Conservation (phyloP, 2,888 invertebrate genomes). For the Drosophila ochracea region DNA sequence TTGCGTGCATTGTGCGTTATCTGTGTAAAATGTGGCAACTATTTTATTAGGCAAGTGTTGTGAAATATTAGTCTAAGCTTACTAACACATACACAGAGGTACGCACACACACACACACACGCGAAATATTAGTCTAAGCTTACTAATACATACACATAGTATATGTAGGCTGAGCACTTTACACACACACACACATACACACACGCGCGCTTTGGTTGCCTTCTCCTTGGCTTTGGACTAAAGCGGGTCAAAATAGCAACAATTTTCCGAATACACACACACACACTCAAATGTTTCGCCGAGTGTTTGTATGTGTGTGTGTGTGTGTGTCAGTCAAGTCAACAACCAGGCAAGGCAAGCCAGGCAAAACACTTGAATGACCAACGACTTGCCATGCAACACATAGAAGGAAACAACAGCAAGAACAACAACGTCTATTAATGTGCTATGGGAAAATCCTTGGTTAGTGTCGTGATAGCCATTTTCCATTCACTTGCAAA, state of each 20-base stretch:
- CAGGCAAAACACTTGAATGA: conserved; percentile 62
- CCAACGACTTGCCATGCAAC: conserved; percentile 68
- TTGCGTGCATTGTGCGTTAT: conserved; percentile 20
- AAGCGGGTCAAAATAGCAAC: conserved; percentile 76
- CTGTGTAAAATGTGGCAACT: conserved; percentile 11
- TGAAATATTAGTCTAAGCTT: conserved; percentile 31
- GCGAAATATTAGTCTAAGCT: conserved; percentile 13
- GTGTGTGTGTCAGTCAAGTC: conserved; percentile 57
- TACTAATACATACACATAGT: neutral
- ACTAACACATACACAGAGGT: neutral
- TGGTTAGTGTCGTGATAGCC: conserved; percentile 80
- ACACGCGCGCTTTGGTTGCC: conserved; percentile 16
- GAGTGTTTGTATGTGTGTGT: conserved; percentile 44
- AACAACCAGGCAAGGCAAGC: conserved; percentile 62
- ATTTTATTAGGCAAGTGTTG: conserved; percentile 41
- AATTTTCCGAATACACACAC: conserved; percentile 53
- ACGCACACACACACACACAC: conserved; percentile 7
- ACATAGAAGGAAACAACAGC: conserved; percentile 50
- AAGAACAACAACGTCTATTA: conserved; percentile 42
- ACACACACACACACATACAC: conserved; percentile 30
- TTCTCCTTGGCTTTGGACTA: conserved; percentile 83
- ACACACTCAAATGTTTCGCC: conserved; percentile 40
- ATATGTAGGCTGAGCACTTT: conserved; percentile 21
- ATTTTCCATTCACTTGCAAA: conserved; percentile 44
- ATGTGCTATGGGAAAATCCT: conserved; percentile 74